Evolutionary conservation across 2,888 invertebrate species (phyloP).

Genomic region (Cacoxenus indagator): DNA sequence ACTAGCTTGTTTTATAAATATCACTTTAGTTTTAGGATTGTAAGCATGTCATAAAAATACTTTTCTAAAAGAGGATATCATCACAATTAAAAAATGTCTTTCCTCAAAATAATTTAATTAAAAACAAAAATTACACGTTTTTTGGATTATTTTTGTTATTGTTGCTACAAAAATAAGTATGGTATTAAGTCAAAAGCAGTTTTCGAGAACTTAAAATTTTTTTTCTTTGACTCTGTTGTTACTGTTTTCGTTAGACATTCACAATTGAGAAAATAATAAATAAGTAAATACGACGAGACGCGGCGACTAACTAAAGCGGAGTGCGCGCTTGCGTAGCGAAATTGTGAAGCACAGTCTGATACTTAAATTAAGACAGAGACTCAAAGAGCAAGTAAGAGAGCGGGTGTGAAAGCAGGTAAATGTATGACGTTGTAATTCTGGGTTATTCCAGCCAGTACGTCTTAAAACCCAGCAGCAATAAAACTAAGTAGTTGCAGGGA

Average conservation of each 20-base stretch:
- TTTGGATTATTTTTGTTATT: background rate
- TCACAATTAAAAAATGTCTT: background rate
- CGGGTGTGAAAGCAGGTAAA: too few relatives aligned
- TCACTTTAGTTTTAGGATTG: conserved; percentile 24
- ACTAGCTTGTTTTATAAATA: conserved; percentile 1
- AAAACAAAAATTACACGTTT: too few relatives aligned
- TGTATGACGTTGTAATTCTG: too few relatives aligned
- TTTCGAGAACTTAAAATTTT: conserved; percentile 38
- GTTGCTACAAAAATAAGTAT: background rate
- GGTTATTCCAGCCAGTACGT: too few relatives aligned
- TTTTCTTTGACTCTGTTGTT: conserved; percentile 26
- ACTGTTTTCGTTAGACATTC: conserved; percentile 15
- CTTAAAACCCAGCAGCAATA: too few relatives aligned
- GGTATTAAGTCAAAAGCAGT: conserved; percentile 43
- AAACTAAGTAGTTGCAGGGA: too few relatives aligned
- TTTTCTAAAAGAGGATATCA: background rate
- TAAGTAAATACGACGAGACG: background rate
- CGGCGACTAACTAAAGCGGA: conserved; percentile 25
- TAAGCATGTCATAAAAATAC: conserved; percentile 12
- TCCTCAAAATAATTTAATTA: background rate
- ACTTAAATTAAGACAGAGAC: background rate
- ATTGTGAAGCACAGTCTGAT: background rate
- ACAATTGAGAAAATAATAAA: conserved; percentile 8
- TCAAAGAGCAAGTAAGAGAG: background rate
- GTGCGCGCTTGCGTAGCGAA: conserved; percentile 40